Base-by-base conservation (phyloP, 2,888 invertebrate species). In the Steinernema carpocapsae region DNA sequence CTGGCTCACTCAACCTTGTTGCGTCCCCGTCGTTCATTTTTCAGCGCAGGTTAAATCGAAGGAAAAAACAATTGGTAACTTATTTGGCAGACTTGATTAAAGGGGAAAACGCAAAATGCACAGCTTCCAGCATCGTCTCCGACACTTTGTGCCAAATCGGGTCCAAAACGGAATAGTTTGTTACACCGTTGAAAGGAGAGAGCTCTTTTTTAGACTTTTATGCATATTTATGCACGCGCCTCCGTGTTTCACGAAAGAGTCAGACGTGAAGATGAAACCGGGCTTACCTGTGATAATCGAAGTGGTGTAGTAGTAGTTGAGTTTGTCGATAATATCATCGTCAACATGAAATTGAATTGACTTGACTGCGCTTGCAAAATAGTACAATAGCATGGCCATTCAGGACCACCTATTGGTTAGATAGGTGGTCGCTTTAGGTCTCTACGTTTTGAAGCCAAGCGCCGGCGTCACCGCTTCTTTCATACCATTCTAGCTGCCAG, bases 261-360 rank as follows among this genome's bases (percentile, higher is more conserved):
- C 37, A 10, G 37, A 37, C 37, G 37, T 6, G 37, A 10, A 37
- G 3, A 10, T 10, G 37, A 37, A 37, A 37, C 37, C 37, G 4
- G 22, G 26, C 48, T n/a, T 71, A 86, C 86, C 86, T 72, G 86
- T 87, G 74, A 87, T 88, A 56, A 88, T 88, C 70, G 84, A 79
- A 22, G 86, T 85, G 22, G 87, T 87, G 80, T 87, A 87, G 80
- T 87, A 88, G 76, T 87, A 87, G 78, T 87, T 87, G 78, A 87
- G 86, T 78, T 88, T 88, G 82, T 88, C 87, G 80, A 87, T 87
- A 77, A 87, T 87, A 78, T 87, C 87, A 83, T 87, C 87, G 79
- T 87, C 87, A 45, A 87, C 87, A 77, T 88, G 87, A 74, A 87
- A 84, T 77, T 83, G 72, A 12, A 75, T 37, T 70, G 46, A 64